A percentile compares a stretch with the other conserved stretches of the same genome.
phyloP scores from a whole-genome alignment of 35 echinoderm and acorn worm genomes.

The Heliocidaris tuberculata region DNA sequence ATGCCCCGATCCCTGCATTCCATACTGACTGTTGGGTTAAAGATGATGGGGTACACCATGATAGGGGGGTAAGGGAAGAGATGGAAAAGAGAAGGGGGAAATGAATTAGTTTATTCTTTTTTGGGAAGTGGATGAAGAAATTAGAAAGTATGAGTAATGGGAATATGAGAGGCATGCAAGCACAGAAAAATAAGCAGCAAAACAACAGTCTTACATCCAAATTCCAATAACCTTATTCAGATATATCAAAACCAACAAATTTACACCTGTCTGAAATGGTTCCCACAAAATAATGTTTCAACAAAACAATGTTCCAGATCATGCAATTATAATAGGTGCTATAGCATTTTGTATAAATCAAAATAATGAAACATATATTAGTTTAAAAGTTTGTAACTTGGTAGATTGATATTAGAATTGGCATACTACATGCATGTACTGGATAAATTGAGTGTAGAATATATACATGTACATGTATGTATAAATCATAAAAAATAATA shows the following conservation, averaged over 20 bases:
- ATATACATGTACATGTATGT: too few species aligned
- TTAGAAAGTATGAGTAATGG: not conserved
- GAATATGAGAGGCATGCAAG: not conserved
- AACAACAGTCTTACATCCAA: not conserved
- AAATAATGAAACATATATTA: too few species aligned
- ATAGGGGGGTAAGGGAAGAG: not conserved
- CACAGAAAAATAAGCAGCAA: not conserved
- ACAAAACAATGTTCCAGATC: not conserved
- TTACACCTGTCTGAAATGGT: not conserved
- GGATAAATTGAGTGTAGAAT: too few species aligned
- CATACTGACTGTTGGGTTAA: slow-evolving; percentile 63
- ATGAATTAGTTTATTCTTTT: slow-evolving; percentile 33
- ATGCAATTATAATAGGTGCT: not conserved
- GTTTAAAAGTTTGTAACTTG: too few species aligned
- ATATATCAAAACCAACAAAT: not conserved
- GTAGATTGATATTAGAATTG: too few species aligned
- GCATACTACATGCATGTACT: too few species aligned
- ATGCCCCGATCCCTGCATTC: slow-evolving; percentile 73
- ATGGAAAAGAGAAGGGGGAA: slow-evolving; percentile 34
- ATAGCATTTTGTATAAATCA: not conserved
- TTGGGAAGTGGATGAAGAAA: not conserved
- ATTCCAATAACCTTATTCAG: not conserved
- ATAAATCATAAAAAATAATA: too few species aligned
- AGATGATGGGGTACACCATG: slow-evolving; percentile 38
- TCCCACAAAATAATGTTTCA: not conserved